Base-by-base conservation (phyloP, 2,888 invertebrate genomes). In the Panopea generosa region DNA sequence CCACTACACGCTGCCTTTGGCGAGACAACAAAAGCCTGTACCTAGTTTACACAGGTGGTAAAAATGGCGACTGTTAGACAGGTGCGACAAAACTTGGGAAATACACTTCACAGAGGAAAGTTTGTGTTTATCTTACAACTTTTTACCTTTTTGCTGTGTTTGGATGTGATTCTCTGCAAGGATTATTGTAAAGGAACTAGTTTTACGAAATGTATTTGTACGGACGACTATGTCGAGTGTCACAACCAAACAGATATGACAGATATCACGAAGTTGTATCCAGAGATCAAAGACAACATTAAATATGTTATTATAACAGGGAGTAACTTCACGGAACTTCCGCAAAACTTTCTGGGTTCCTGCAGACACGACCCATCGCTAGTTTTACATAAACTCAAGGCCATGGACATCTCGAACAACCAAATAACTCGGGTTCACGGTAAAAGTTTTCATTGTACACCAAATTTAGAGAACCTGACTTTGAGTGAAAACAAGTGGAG, bases 391-490 rank as follows among this genome's bases (percentile, higher is more conserved):
- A 38, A 72, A 0, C 55, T 87, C 20, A 76, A 55, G 24, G 14
- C 49, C 0, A 27, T 87, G 38, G 82, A 82, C 47, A 52, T 87
- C 33, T 77, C 78, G 0, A 40, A 67, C 26, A 86, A 87, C 40
- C 55, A 52, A n/a, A 86, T 87, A 2, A 14, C 49, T 4, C 53
- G 14, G 18, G 78, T 87, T 9, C 79, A 83, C 49, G 87, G 87
- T 0, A 79, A 83, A 63, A 78, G 82, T 22, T 85, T 87, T 38
- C 85, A 86, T 43, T 86, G 87, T 52, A 73, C 83, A 52, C 73
- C 73, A 0, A 59, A 78, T 53, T 43, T 87, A 9, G 53, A 72
- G 9, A 68, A 52, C 11, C 49, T 87, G 49, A 77, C 63, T n/a
- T 57, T 87, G 2, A 38, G 61, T 1, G 49, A 83, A 29, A 87